Evolutionary conservation across 2,888 invertebrate genomes (phyloP).

Genomic region (Brachycybe producta): DNA sequence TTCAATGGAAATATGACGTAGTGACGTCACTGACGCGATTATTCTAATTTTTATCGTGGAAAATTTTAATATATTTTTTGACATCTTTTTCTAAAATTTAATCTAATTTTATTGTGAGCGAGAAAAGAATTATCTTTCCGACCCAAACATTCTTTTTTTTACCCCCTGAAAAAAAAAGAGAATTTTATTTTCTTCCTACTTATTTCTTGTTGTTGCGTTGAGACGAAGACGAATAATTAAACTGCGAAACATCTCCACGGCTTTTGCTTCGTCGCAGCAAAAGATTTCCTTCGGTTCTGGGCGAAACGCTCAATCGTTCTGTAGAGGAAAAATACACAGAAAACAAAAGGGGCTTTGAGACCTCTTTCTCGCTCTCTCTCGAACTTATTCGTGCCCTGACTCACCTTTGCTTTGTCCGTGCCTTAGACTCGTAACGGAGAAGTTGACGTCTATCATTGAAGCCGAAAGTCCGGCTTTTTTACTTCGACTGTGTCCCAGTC

Average conservation of each 20-base stretch:
- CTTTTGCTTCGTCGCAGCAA: conserved; percentile 65
- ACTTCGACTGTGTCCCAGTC: background rate
- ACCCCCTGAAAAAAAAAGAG: no score
- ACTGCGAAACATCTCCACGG: conserved; percentile 49
- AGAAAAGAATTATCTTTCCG: no score
- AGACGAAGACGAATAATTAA: background rate
- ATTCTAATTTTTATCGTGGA: no score
- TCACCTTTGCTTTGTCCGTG: background rate
- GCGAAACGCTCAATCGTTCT: background rate
- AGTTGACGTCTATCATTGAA: conserved; percentile 10
- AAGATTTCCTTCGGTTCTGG: background rate
- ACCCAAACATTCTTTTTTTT: no score
- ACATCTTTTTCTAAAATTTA: no score
- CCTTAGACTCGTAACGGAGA: background rate
- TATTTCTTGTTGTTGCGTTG: conserved; percentile 3
- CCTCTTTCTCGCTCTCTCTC: no score
- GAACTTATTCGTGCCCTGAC: background rate
- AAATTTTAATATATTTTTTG: no score
- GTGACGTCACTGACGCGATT: no score
- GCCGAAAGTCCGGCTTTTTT: conserved; percentile 7
- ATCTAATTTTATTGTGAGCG: no score
- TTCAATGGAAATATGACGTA: no score
- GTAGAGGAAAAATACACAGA: background rate
- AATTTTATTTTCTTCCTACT: no score
- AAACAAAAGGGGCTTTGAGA: no score